Evolutionary conservation across 2,888 invertebrate genomes (phyloP), one percentile per base, ranked within the genome.

Genomic region (Oligia latruncula): DNA sequence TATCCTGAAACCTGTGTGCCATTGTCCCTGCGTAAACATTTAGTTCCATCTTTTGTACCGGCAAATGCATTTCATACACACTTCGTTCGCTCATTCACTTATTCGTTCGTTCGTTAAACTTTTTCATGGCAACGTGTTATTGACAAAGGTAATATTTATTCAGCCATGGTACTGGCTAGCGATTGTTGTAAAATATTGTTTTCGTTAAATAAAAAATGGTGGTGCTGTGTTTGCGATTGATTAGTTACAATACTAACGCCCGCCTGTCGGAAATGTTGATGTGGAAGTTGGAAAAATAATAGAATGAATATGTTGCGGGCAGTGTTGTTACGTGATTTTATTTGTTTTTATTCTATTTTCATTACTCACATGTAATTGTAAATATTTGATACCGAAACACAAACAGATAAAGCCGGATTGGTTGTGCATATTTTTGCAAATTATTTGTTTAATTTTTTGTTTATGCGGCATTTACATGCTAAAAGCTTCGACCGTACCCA

Each of bases 21-120:
- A 90, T 91, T 91, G 91, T 92, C 91, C 89, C 91, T 90, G 86
- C 88, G 89, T 89, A 93, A 92, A 93, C 91, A 90, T 91, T 92
- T 90, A 89, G 89, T 81, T 88, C 83, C 80, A 78, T 82, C 91
- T 91, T 93, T 93, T 92, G 92, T 92, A 78, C 81, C 74, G 68
- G 77, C 78, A 80, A 85, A 85, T 82, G 74, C 82, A 87, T 78
- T 66, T 67, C 81, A 78, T 74, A 68, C 80, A 80, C 75, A 70
- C 79, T 67, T 67, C 85, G 29, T 60, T 74, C 74, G 65, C 55
- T 84, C 66, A 43, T 40, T 81, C 82, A 75, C 40, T 49, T 15
- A 49, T 62, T 77, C 52, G 20, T 40, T 64, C 71, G 74, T 84
- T 86, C 80, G 76, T 86, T 86, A 78, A 83, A 87, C 82, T 88